Percentiles rank a stretch among this genome's conserved stretches.
Conservation (phyloP, 1,140 invertebrate species). For the Dreissena polymorpha region DNA sequence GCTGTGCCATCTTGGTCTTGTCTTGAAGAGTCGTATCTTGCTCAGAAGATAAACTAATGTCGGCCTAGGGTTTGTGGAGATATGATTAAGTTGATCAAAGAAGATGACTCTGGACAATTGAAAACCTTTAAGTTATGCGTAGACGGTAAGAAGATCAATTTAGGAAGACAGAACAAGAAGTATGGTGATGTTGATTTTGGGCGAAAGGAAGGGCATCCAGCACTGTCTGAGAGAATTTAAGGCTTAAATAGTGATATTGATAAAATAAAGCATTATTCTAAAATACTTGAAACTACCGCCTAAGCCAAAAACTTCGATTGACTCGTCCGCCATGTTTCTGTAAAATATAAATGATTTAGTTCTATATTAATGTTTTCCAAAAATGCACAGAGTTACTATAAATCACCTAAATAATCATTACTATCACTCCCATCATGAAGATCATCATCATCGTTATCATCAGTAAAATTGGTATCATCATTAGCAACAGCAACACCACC, state of each 20-base stretch:
- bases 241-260: background rate
- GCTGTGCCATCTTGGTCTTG: conserved; percentile 2
- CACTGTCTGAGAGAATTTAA: conserved; percentile 7
- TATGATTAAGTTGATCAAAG: conserved; percentile 6
- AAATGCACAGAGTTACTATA: too few relatives aligned
- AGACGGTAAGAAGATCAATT: conserved; percentile 8
- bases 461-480: too few relatives aligned
- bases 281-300: conserved; percentile 2
- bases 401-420: too few relatives aligned
- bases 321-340: too few relatives aligned
- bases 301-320: too few relatives aligned
- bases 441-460: too few relatives aligned
- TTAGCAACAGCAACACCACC: too few relatives aligned
- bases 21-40: background rate
- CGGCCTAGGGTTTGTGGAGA: background rate
- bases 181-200: conserved; percentile 5
- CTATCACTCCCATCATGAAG: too few relatives aligned
- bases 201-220: conserved; percentile 2
- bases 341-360: too few relatives aligned
- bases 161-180: conserved; percentile 19
- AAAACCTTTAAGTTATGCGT: conserved; percentile 12
- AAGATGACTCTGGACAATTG: background rate
- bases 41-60: background rate
- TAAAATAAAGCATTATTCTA: background rate
- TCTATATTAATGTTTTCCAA: too few relatives aligned